These are phyloP conservation scores for Calliopsis andreniformis DNA, from an alignment of 1,140 invertebrate species.

Conservation along the genomic window DNA sequence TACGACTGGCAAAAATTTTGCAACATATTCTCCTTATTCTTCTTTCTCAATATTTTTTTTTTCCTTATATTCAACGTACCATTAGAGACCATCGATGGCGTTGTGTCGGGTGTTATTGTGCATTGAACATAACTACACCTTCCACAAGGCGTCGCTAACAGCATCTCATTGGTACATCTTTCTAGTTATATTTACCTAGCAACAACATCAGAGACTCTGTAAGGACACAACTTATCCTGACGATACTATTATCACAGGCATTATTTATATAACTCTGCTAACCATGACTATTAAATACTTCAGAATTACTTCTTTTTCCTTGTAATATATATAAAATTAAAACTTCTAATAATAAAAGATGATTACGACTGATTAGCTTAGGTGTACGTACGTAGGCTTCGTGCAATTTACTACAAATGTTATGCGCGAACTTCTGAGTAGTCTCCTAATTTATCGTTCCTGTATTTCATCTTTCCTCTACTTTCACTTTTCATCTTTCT, in stretches of 20 bases:
- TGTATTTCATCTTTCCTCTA: conserved; percentile 18
- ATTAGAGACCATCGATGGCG: conserved; percentile 58
- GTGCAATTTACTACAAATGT: conserved; percentile 67
- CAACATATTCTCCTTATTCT: conserved; percentile 59
- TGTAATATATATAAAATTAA: conserved; percentile 79
- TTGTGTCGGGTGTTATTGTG: conserved; percentile 60
- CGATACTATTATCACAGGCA: conserved; percentile 83
- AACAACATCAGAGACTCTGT: conserved; percentile 82
- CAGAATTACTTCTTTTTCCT: conserved; percentile 75
- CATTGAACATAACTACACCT: conserved; percentile 60
- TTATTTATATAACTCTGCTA: conserved; percentile 82
- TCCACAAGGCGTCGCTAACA: conserved; percentile 45
- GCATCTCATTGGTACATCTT: conserved; percentile 53
- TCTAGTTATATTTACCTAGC: conserved; percentile 77
- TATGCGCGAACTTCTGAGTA: conserved; percentile 60
- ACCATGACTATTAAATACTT: conserved; percentile 80
- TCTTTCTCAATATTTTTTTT: conserved; percentile 49
- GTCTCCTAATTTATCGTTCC: conserved; percentile 30
- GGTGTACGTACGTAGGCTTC: conserved; percentile 72
- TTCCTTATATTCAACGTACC: conserved; percentile 62
- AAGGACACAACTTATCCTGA: conserved; percentile 83
- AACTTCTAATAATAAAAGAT: conserved; percentile 79
- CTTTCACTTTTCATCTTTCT: background rate
- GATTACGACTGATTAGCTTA: conserved; percentile 72
- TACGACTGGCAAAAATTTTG: conserved; percentile 70